phyloP scores from a whole-genome alignment of 2,797 vertebrate species.

The Hyperoplus immaculatus region DNA sequence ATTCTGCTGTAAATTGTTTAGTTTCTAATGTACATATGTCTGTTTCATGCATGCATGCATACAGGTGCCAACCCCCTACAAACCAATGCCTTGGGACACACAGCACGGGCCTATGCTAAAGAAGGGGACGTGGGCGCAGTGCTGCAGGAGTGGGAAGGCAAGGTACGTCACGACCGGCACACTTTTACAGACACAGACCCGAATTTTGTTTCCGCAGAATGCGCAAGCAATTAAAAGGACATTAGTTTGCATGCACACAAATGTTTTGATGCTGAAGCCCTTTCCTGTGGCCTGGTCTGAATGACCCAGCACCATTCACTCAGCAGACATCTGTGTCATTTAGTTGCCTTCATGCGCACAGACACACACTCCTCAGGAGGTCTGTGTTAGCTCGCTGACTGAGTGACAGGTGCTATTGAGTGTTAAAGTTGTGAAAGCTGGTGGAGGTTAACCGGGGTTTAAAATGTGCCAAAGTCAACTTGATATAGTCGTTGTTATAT shows the following conservation, averaged over 20 bases:
- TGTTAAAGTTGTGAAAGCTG: slow-evolving; percentile 56
- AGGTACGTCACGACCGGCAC: slow-evolving; percentile 81
- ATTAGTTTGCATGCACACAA: slow-evolving; percentile 24
- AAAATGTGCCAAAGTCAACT: slow-evolving; percentile 42
- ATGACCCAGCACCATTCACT: slow-evolving; percentile 45
- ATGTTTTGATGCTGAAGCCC: background rate
- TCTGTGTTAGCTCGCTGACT: slow-evolving; percentile 41
- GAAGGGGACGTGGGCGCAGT: slow-evolving; percentile 90
- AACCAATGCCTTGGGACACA: slow-evolving; percentile 93
- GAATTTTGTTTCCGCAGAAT: slow-evolving; percentile 8
- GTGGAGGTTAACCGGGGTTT: slow-evolving; percentile 77
- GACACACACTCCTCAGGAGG: slow-evolving; percentile 67
- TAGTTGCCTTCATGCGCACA: slow-evolving; percentile 38
- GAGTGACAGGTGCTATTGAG: slow-evolving; percentile 77
- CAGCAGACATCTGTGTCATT: slow-evolving; percentile 62
- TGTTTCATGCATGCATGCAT: slow-evolving; percentile 23
- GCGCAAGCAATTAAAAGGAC: background rate
- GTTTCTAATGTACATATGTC: background rate
- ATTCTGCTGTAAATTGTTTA: background rate
- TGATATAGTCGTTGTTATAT: background rate
- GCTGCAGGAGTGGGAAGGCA: slow-evolving; percentile 88
- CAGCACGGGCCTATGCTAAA: slow-evolving; percentile 90
- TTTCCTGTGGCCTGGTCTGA: slow-evolving; percentile 43
- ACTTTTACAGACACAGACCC: background rate
- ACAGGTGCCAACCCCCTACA: slow-evolving; percentile 94